Evolutionary conservation across 2,113 vertebrate species (phyloP), one percentile per base, ranked within the genome.

Genomic region (Dolichallabes microphthalmus): DNA sequence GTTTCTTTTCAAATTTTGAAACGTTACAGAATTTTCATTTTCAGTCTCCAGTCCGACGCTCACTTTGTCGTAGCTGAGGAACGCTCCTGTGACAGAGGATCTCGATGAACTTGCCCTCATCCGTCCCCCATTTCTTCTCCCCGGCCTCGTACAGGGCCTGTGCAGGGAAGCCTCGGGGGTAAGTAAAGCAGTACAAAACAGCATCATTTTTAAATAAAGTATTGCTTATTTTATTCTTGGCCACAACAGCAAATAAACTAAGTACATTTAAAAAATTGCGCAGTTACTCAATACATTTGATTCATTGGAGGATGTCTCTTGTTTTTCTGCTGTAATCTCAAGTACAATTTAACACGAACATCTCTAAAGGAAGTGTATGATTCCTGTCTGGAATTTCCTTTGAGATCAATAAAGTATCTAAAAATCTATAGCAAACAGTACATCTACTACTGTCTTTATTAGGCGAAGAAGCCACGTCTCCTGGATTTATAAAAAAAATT

Each of bases 81-180:
- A 96, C 69, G 74, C 95, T 97, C 88, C 95, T 92, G 83, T 94
- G 90, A 91, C 95, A 96, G 77, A 97, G 89, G 89, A 96, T 91
- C 78, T 96, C 93, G 0, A 96, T 94, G 89, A 97, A 97, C 64
- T 93, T 95, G 35, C 82, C 93, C 89, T 97, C 96, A 55, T 96
- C 96, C 0, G 95, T 96, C 25, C 96, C 95, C 94, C 95, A 97
- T 81, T 89, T 94, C 87, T 97, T 96, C 92, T 98, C 94, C 0
- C 96, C 96, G 3, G 97, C 95, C 10, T 94, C 91, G 30, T 95
- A 97, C 63, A 97, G 91, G 32, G 90, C 87, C 95, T 97, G 87
- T 1, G 39, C 9, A 79, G 63, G 6, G 32, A n/a, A 55, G 63
- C 17, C 35, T 11, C 45, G 32, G 1, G 6, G 32, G 10, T 14